Evolutionary conservation across 2,888 invertebrate species (phyloP).

Genomic region (Amphipoea lucens): DNA sequence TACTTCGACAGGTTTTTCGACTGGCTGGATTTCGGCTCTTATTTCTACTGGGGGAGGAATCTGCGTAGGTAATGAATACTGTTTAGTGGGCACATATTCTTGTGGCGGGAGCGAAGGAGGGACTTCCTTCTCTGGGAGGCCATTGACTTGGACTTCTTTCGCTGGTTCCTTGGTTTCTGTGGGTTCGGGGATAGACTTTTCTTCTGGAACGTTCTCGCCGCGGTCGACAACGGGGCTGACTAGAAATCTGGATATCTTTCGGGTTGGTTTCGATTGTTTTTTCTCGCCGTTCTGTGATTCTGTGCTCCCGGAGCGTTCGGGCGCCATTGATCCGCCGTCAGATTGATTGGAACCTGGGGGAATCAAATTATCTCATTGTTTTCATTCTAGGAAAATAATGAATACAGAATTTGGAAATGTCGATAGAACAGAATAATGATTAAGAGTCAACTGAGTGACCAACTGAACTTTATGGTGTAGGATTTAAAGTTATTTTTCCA

Average conservation of each 20-base stretch:
- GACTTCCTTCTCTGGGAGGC: conserved; percentile 72
- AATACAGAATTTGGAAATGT: no score
- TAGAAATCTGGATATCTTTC: conserved; percentile 95
- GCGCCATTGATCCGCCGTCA: conserved; percentile 83
- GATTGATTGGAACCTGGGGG: conserved; percentile 86
- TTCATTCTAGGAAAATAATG: no score
- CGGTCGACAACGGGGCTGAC: conserved; percentile 94
- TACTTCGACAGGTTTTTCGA: conserved; percentile 58
- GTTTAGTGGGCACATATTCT: conserved; percentile 79
- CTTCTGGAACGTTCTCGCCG: conserved; percentile 79
- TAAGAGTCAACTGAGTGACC: no score
- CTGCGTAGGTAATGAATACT: conserved; percentile 78
- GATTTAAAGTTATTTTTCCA: no score
- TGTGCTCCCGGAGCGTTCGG: conserved; percentile 83
- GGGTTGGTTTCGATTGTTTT: conserved; percentile 89
- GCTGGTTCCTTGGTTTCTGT: conserved; percentile 58
- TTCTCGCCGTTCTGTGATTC: conserved; percentile 84
- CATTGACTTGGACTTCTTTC: conserved; percentile 71
- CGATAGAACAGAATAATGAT: no score
- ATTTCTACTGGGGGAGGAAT: conserved; percentile 68
- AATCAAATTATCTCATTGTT: background rate
- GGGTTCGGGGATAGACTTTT: conserved; percentile 64
- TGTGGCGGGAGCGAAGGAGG: conserved; percentile 58
- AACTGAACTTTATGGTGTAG: no score
- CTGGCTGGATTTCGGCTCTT: conserved; percentile 61